Evolutionary conservation across 1,140 invertebrate genomes (phyloP).

Genomic region (Elymnias hypermnestra): DNA sequence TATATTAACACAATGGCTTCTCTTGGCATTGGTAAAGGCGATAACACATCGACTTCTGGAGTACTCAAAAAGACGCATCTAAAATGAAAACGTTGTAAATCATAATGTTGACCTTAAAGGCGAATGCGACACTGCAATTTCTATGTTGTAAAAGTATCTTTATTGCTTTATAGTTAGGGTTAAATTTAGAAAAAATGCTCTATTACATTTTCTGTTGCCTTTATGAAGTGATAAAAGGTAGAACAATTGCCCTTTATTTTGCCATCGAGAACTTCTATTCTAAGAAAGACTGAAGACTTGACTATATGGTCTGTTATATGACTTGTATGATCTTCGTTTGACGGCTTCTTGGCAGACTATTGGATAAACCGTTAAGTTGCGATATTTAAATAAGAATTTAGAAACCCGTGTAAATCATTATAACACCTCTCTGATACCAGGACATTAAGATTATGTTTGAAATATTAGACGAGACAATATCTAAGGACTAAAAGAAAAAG

Average conservation of each 20-base stretch:
- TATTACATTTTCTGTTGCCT: not conserved
- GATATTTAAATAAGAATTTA: too few relatives aligned
- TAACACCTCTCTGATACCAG: too few relatives aligned
- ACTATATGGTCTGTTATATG: too few relatives aligned
- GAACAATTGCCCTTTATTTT: conserved; percentile 41
- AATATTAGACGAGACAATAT: too few relatives aligned
- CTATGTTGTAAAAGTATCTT: not conserved
- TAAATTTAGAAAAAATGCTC: not conserved
- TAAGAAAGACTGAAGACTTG: conserved; percentile 17
- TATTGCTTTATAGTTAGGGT: not conserved
- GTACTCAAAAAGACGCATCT: not conserved
- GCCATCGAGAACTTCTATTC: conserved; percentile 36
- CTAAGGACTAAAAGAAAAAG: too few relatives aligned
- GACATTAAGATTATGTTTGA: too few relatives aligned
- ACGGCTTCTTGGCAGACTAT: too few relatives aligned
- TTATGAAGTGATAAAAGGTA: conserved; percentile 33
- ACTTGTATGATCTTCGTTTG: too few relatives aligned
- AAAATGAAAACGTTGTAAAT: conserved; percentile 3
- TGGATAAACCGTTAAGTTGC: too few relatives aligned
- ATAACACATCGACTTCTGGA: not conserved
- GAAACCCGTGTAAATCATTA: too few relatives aligned
- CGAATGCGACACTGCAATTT: not conserved
- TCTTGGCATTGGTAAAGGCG: not conserved
- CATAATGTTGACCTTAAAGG: not conserved
- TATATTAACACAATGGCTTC: not conserved